A percentile compares a stretch with the other conserved stretches of the same genome.
These are phyloP conservation scores for Eilema sororculum DNA, from an alignment of 2,888 invertebrate genomes.

Conservation along the genomic window DNA sequence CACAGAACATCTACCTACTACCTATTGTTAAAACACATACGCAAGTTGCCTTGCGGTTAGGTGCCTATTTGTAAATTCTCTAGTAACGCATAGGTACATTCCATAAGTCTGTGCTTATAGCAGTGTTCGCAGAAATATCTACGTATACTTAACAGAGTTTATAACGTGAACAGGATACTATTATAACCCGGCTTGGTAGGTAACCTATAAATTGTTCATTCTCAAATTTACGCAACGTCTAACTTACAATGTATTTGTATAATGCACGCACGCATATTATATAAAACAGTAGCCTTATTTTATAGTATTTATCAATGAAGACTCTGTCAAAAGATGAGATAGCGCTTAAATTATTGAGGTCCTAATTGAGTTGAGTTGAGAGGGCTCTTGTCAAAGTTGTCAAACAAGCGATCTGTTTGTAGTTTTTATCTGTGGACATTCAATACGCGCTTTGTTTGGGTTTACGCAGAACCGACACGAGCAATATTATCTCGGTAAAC, in stretches of 20 bases:
- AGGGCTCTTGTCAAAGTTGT: conserved; percentile 6
- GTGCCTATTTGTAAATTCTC: background rate
- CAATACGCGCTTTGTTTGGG: conserved; percentile 6
- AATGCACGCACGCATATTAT: background rate
- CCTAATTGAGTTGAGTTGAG: too few relatives aligned
- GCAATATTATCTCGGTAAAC: background rate
- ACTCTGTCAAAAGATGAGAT: background rate
- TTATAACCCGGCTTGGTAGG: background rate
- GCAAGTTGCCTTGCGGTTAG: background rate
- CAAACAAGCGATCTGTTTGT: conserved; percentile 7
- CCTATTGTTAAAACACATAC: too few relatives aligned
- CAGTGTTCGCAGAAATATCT: background rate
- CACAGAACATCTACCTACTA: too few relatives aligned
- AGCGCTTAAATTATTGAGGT: background rate
- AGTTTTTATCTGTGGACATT: conserved; percentile 7
- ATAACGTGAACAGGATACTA: background rate
- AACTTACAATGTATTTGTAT: background rate
- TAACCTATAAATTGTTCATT: background rate
- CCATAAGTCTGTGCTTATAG: background rate
- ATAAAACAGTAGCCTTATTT: background rate
- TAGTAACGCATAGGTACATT: background rate
- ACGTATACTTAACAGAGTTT: background rate
- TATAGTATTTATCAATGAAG: background rate
- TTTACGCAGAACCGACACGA: background rate
- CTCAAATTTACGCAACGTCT: background rate